Conservation (phyloP, 1,140 invertebrate genomes). For the Cyrtorhinus lividipennis region DNA sequence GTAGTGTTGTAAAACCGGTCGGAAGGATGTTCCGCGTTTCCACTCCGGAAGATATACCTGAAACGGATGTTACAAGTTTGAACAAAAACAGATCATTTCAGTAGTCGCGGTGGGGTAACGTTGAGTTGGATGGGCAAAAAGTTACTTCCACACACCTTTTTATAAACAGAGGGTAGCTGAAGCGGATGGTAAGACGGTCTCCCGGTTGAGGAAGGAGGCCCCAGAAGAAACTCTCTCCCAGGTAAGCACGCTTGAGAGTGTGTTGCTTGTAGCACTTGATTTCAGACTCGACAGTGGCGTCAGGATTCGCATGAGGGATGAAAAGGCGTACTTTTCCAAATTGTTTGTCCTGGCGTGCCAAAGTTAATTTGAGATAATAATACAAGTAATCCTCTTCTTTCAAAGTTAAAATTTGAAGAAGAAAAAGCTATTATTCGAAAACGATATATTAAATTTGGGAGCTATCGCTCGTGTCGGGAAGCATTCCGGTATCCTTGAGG, state of each 20-base stretch:
- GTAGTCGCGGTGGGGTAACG: no score
- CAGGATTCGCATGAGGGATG: slow-evolving; percentile 67
- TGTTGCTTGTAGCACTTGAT: slow-evolving; percentile 77
- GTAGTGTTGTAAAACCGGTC: slow-evolving; percentile 84
- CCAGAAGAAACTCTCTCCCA: slow-evolving; percentile 86
- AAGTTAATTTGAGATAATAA: slow-evolving; percentile 13
- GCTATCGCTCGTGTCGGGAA: no score
- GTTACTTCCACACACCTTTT: slow-evolving; percentile 51
- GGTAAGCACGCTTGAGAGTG: slow-evolving; percentile 66
- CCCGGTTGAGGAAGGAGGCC: slow-evolving; percentile 69
- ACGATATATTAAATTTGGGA: no score
- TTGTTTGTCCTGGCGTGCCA: slow-evolving; percentile 84
- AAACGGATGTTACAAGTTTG: slow-evolving; percentile 26
- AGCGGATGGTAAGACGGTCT: slow-evolving; percentile 69
- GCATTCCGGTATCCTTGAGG: no score
- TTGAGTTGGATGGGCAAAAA: no score
- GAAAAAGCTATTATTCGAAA: no score
- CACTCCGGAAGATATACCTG: slow-evolving; percentile 78
- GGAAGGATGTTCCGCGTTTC: slow-evolving; percentile 79
- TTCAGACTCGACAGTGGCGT: slow-evolving; percentile 54
- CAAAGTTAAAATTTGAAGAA: slow-evolving; percentile 13
- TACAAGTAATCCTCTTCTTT: not conserved
- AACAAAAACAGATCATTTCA: no score
- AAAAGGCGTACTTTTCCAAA: slow-evolving; percentile 77
- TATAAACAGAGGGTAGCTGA: slow-evolving; percentile 55